Conservation (phyloP, 2,113 vertebrate genomes). For the Megalops atlanticus region DNA sequence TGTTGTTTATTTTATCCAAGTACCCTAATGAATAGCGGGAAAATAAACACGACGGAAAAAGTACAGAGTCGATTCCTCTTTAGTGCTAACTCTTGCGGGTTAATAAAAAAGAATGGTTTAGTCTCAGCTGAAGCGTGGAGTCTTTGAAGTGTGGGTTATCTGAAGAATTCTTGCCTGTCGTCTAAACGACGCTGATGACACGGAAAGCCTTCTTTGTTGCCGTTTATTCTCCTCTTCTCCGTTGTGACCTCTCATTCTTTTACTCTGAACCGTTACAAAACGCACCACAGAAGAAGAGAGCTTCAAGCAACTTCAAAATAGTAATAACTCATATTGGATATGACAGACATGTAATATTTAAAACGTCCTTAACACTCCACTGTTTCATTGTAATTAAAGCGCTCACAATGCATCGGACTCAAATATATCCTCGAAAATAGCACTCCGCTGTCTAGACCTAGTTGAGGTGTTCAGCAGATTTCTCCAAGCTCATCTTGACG, state of each 20-base stretch:
- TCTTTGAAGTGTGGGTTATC: slow-evolving; percentile 99
- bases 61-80: slow-evolving; percentile 85
- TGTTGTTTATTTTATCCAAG: slow-evolving; percentile 90
- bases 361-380: not conserved
- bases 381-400: not conserved
- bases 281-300: slow-evolving; percentile 64
- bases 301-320: not conserved
- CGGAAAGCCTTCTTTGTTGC: slow-evolving; percentile 94
- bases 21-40: slow-evolving; percentile 80
- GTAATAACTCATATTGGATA: not conserved
- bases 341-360: not conserved
- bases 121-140: slow-evolving; percentile 91
- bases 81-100: slow-evolving; percentile 86
- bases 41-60: slow-evolving; percentile 80
- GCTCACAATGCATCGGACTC: too few species aligned
- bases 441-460: too few species aligned
- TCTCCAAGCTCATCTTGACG: not conserved
- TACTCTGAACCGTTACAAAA: slow-evolving; percentile 82
- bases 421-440: too few species aligned
- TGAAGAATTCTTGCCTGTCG: slow-evolving; percentile 93
- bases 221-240: slow-evolving; percentile 90
- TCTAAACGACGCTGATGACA: slow-evolving; percentile 98
- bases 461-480: not conserved
- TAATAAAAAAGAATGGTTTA: slow-evolving; percentile 87
- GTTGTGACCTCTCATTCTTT: slow-evolving; percentile 76